Evolutionary conservation across 2,888 invertebrate species (phyloP).

Genomic region (Temnothorax rugatulus): DNA sequence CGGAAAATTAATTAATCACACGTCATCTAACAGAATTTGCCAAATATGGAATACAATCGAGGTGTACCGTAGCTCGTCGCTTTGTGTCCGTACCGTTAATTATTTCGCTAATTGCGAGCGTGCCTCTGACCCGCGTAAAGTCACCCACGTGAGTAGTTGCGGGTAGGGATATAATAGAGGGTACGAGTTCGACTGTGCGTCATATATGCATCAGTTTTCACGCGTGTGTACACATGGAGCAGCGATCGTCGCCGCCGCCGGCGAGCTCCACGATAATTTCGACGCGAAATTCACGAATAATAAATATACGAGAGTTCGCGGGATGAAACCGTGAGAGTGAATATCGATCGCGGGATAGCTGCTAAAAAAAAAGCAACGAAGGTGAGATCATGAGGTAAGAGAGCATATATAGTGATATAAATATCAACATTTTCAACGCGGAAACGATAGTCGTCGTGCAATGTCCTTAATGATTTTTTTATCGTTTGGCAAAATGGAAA

Average conservation of each 20-base stretch:
- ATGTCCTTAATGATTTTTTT: neutral
- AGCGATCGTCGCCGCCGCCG: neutral
- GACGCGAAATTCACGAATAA: constrained; percentile 20
- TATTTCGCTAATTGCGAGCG: constrained; percentile 54
- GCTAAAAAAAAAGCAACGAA: neutral
- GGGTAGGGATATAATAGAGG: constrained; percentile 24
- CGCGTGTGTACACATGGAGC: constrained; percentile 29
- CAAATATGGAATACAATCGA: neutral
- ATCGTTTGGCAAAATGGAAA: neutral
- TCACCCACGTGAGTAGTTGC: constrained; percentile 41
- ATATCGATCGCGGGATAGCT: constrained; percentile 28
- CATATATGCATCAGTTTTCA: constrained; percentile 49
- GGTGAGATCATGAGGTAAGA: neutral
- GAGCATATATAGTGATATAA: neutral
- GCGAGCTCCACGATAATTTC: neutral
- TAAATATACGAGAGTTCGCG: neutral
- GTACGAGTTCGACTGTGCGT: constrained; percentile 12
- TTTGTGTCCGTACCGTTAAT: neutral
- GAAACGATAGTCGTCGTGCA: neutral
- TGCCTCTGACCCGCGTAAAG: constrained; percentile 52
- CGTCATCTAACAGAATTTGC: neutral
- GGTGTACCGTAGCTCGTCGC: neutral
- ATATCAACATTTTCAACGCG: neutral
- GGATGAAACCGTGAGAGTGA: constrained; percentile 54
- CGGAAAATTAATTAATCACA: neutral